phyloP scores from a whole-genome alignment of 2,797 vertebrate genomes.

The Spizella passerina region DNA sequence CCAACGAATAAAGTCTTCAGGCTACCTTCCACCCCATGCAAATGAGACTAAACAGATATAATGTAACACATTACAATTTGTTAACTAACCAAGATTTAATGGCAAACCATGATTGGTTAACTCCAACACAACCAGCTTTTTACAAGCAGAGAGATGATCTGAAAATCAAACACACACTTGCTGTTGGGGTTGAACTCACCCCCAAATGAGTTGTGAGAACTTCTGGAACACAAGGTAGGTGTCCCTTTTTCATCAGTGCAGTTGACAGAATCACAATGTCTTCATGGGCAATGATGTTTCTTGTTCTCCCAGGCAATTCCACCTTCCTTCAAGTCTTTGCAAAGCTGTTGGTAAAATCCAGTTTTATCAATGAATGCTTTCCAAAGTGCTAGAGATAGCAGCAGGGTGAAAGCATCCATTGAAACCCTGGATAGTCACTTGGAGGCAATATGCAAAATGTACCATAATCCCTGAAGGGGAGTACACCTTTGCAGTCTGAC shows the following conservation, averaged over 20 bases:
- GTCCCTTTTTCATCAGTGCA: neutral
- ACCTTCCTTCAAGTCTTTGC: neutral
- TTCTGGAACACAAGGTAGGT: neutral
- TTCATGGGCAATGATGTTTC: neutral
- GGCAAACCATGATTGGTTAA: neutral
- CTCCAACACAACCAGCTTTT: neutral
- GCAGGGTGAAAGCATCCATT: neutral
- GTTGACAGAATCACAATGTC: neutral
- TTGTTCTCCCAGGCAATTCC: neutral
- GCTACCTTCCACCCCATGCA: neutral
- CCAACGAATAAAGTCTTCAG: neutral
- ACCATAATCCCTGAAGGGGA: neutral
- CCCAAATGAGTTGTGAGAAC: neutral
- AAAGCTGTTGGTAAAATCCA: neutral
- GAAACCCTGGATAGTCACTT: neutral
- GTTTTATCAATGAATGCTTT: neutral
- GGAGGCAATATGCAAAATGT: neutral
- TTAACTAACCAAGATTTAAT: neutral
- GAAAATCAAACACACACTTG: neutral
- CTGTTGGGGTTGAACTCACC: neutral
- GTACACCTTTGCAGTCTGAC: neutral
- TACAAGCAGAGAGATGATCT: neutral
- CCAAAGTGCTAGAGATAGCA: neutral
- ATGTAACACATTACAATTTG: neutral
- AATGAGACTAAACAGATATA: neutral